A percentile compares a stretch with the other conserved stretches of the same genome.
Evolutionary conservation across 2,797 vertebrate species (phyloP).

Genomic region (Toxotes lorentzi): DNA sequence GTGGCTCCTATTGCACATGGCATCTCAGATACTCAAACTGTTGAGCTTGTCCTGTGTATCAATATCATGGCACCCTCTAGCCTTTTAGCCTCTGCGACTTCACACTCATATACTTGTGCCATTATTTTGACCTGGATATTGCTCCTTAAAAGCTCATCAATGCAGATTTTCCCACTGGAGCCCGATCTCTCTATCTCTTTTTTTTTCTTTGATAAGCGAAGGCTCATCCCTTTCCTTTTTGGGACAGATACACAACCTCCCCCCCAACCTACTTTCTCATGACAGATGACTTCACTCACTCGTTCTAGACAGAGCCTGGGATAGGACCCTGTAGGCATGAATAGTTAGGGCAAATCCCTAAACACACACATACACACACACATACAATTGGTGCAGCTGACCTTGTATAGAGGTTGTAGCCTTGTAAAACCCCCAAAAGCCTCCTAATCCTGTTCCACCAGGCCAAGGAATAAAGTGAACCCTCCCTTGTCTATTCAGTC

Average conservation of each 20-base stretch:
- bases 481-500: conserved; percentile 46
- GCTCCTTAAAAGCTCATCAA: conserved; percentile 68
- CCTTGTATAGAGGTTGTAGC: conserved; percentile 74
- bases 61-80: conserved; percentile 10
- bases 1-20: conserved; percentile 55
- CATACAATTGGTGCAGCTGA: conserved; percentile 51
- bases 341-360: conserved; percentile 71
- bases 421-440: conserved; percentile 69
- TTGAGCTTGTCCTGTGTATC: conserved; percentile 34
- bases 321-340: conserved; percentile 59
- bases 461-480: conserved; percentile 69
- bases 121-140: conserved; percentile 56
- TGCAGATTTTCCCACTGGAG: conserved; percentile 39
- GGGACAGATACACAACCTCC: conserved; percentile 35
- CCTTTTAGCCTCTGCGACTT: conserved; percentile 26
- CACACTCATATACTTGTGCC: conserved; percentile 9
- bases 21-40: conserved; percentile 46
- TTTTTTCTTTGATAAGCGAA: conserved; percentile 47
- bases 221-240: conserved; percentile 58
- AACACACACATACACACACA: conserved; percentile 47
- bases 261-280: conserved; percentile 51
- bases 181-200: conserved; percentile 17
- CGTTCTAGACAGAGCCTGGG: conserved; percentile 60
- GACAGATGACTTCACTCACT: conserved; percentile 81
- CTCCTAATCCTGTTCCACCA: conserved; percentile 74